These are phyloP conservation scores for Azorinus chamasolen DNA, from an alignment of 2,888 invertebrate genomes.

Conservation along the genomic window DNA sequence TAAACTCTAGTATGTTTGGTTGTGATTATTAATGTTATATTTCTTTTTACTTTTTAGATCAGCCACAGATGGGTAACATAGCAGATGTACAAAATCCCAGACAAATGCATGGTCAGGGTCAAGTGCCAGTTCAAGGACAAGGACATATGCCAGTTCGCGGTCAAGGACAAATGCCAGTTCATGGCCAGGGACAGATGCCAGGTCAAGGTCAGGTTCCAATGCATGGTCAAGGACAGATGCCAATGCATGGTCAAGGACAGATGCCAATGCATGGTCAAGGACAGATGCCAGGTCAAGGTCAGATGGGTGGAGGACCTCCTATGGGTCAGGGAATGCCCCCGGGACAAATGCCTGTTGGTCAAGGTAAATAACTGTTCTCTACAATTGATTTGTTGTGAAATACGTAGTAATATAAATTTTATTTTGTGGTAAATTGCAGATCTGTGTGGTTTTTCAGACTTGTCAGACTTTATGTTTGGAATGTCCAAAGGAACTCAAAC, in stretches of 20 bases:
- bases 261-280: slow-evolving; percentile 9
- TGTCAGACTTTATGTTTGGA: too few relatives aligned
- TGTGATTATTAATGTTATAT: too few relatives aligned
- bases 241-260: background rate
- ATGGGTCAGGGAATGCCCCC: slow-evolving; percentile 4
- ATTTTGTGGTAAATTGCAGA: too few relatives aligned
- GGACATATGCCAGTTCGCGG: slow-evolving; percentile 6
- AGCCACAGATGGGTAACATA: slow-evolving; percentile 19
- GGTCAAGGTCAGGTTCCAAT: slow-evolving; percentile 12
- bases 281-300: slow-evolving; percentile 3
- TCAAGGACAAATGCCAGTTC: slow-evolving; percentile 13
- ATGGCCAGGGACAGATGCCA: background rate
- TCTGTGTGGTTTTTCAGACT: too few relatives aligned
- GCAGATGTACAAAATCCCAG: too few relatives aligned
- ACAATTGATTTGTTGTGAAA: too few relatives aligned
- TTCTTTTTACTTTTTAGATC: too few relatives aligned
- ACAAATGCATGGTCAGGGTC: slow-evolving; percentile 11
- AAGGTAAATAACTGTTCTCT: background rate
- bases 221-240: slow-evolving; percentile 11
- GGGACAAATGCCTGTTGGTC: slow-evolving; percentile 11
- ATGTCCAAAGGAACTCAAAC: too few relatives aligned
- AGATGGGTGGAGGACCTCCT: slow-evolving; percentile 2
- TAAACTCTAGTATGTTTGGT: too few relatives aligned
- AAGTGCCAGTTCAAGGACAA: slow-evolving; percentile 10
- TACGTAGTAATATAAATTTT: too few relatives aligned